Evolutionary conservation across 2,797 vertebrate genomes (phyloP).

Genomic region (Cyprinella venusta): DNA sequence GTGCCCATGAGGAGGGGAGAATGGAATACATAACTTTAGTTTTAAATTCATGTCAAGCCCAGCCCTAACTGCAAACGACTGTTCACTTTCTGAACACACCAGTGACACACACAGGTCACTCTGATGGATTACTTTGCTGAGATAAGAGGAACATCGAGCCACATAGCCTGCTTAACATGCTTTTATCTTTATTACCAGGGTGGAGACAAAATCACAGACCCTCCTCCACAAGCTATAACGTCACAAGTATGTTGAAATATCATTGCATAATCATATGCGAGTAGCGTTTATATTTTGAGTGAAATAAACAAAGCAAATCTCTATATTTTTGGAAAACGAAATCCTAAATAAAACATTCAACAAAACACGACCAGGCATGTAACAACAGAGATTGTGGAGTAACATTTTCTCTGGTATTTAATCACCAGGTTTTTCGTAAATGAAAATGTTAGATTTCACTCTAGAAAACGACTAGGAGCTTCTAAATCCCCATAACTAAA

Average conservation of each 20-base stretch:
- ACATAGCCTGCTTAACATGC: slow-evolving; percentile 60
- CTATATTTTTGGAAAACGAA: not conserved
- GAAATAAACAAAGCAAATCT: not conserved
- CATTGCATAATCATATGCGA: slow-evolving; percentile 38
- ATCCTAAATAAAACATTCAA: not conserved
- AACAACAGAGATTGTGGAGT: not conserved
- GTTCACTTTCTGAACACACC: slow-evolving; percentile 14
- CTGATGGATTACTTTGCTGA: slow-evolving; percentile 60
- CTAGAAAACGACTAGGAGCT: slow-evolving; percentile 43
- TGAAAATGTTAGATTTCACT: slow-evolving; percentile 45
- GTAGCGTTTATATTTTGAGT: not conserved
- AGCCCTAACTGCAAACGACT: not conserved
- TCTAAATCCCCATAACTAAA: slow-evolving; percentile 59
- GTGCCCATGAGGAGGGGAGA: slow-evolving; percentile 3
- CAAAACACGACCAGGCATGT: not conserved
- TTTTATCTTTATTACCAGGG: slow-evolving; percentile 63
- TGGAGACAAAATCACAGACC: slow-evolving; percentile 50
- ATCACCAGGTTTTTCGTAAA: slow-evolving; percentile 36
- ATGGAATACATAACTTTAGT: slow-evolving; percentile 23
- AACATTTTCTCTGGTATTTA: slow-evolving; percentile 15
- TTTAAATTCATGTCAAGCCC: slow-evolving; percentile 10
- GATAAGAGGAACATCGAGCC: slow-evolving; percentile 54
- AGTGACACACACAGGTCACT: slow-evolving; percentile 37
- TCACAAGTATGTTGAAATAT: slow-evolving; percentile 44
- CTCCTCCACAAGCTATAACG: slow-evolving; percentile 35